Evolutionary conservation across 1,140 invertebrate genomes (phyloP).

Genomic region (Yoshiicerus persimilis): DNA sequence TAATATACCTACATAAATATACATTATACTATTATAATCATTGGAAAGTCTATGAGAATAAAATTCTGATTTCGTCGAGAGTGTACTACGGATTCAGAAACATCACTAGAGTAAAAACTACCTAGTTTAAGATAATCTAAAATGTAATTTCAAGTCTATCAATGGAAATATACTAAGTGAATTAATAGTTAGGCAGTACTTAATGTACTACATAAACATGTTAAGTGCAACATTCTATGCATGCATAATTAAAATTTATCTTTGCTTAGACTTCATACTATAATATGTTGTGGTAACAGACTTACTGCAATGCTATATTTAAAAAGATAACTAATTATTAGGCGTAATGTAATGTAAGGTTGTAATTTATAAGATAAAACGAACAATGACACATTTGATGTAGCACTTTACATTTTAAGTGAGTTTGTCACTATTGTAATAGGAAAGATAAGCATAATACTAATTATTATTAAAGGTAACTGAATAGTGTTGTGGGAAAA

Average conservation of each 20-base stretch:
- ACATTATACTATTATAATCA: neutral
- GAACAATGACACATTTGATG: neutral
- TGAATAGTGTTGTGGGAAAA: neutral
- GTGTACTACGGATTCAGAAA: too few relatives aligned
- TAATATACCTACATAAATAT: neutral
- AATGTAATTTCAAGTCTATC: too few relatives aligned
- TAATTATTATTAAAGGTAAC: too few relatives aligned
- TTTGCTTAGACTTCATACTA: too few relatives aligned
- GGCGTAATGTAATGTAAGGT: neutral
- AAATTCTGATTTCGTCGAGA: neutral
- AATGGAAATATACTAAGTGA: too few relatives aligned
- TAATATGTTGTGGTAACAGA: neutral
- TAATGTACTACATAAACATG: too few relatives aligned
- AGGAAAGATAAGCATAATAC: too few relatives aligned
- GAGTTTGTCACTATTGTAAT: neutral
- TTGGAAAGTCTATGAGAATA: neutral
- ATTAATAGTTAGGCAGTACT: too few relatives aligned
- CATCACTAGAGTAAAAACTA: too few relatives aligned
- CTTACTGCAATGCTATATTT: neutral
- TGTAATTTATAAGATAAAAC: neutral
- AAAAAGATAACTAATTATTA: neutral
- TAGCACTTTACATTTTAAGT: neutral
- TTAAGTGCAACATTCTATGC: neutral
- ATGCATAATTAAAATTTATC: too few relatives aligned
- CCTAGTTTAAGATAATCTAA: too few relatives aligned